Conservation (phyloP, 2,113 vertebrate genomes). For the Excalfactoria chinensis region DNA sequence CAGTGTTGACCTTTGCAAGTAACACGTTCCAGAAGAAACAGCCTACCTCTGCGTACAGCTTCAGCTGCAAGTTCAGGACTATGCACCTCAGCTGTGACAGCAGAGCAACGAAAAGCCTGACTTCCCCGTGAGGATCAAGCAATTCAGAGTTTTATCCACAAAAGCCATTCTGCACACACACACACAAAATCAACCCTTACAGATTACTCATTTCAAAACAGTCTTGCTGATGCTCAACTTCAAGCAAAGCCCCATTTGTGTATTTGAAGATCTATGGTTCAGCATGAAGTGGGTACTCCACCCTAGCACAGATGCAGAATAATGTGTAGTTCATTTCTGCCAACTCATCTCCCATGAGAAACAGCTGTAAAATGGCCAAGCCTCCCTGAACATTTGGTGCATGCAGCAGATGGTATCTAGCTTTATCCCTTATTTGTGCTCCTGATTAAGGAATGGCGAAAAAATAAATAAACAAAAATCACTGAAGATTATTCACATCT, state of each 20-base stretch:
- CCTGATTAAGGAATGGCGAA: neutral
- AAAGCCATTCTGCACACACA: neutral
- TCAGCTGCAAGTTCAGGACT: accelerated
- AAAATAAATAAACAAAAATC: neutral
- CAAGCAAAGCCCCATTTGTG: neutral
- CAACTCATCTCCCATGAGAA: neutral
- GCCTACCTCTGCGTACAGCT: neutral
- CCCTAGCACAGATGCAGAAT: neutral
- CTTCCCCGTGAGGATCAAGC: neutral
- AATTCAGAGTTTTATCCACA: neutral
- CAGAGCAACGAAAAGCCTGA: neutral
- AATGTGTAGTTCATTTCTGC: neutral
- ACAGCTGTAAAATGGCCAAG: neutral
- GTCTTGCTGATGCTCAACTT: neutral
- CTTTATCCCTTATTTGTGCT: neutral
- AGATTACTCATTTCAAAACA: neutral
- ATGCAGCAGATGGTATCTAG: neutral
- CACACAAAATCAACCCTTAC: neutral
- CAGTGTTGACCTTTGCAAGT: neutral
- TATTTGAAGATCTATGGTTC: neutral
- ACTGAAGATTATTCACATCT: neutral
- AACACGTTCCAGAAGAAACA: neutral
- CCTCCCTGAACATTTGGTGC: neutral
- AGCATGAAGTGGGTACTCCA: neutral
- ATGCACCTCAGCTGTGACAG: neutral